These are phyloP conservation scores for Channa maculata DNA, from an alignment of 2,113 vertebrate genomes.

Conservation along the genomic window DNA sequence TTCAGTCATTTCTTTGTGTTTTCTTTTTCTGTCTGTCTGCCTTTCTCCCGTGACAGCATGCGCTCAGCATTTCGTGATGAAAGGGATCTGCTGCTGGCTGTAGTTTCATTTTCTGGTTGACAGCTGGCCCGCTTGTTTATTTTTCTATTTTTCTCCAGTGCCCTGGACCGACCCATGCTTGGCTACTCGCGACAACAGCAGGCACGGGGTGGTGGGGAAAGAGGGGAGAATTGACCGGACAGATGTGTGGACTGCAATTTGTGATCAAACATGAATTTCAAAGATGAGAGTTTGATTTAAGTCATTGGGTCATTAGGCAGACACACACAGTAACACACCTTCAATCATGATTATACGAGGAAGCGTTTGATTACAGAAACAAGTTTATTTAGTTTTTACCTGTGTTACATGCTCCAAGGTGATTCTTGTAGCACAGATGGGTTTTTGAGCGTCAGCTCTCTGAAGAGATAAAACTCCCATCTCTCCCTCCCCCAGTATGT, in stretches of 20 bases:
- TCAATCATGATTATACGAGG: constrained; percentile 15
- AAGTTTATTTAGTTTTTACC: constrained; percentile 23
- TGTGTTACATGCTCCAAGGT: not conserved
- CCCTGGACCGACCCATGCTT: constrained; percentile 35
- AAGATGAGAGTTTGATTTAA: constrained; percentile 50
- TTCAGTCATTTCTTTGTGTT: constrained; percentile 35
- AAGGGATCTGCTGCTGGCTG: constrained; percentile 60
- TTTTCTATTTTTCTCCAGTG: constrained; percentile 66
- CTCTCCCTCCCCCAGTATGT: not conserved
- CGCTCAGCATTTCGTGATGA: constrained; percentile 47
- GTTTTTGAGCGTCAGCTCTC: constrained; percentile 18
- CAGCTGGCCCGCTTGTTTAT: constrained; percentile 75
- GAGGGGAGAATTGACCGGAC: constrained; percentile 16
- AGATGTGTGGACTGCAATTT: constrained; percentile 43
- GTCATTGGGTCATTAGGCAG: constrained; percentile 56
- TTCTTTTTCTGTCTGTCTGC: constrained; percentile 39
- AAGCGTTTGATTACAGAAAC: constrained; percentile 37
- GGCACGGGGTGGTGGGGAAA: constrained; percentile 18
- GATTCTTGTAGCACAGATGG: constrained; percentile 4
- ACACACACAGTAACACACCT: constrained; percentile 28
- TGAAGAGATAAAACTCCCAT: constrained; percentile 18
- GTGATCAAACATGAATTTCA: constrained; percentile 40
- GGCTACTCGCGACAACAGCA: constrained; percentile 18
- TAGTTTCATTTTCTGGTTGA: constrained; percentile 67
- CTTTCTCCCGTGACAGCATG: constrained; percentile 35